A percentile compares a stretch with the other conserved stretches of the same genome.
These are phyloP conservation scores for Spheniscus mendiculus DNA, from an alignment of 2,113 vertebrate species.

Conservation along the genomic window DNA sequence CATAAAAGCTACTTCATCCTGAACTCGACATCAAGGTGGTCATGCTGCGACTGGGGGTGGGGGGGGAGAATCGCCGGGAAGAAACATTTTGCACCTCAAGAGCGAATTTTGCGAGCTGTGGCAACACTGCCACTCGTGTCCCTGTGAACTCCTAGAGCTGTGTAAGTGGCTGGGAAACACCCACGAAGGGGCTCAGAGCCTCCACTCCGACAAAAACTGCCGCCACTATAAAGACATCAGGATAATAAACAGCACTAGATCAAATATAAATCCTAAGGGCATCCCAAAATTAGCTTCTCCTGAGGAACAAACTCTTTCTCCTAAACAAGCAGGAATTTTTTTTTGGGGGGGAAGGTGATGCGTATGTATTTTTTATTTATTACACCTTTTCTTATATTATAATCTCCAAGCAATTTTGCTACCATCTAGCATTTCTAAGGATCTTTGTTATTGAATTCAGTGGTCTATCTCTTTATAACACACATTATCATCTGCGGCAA, in stretches of 20 bases:
- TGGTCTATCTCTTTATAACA: not conserved
- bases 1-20: not conserved
- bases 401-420: not conserved
- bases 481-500: not conserved
- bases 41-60: fast-evolving
- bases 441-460: not conserved
- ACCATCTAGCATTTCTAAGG: not conserved
- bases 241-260: not conserved
- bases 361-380: not conserved
- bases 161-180: fast-evolving
- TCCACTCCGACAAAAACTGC: not conserved
- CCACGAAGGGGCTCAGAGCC: not conserved
- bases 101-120: not conserved
- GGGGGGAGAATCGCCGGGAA: not conserved
- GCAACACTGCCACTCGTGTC: fast-evolving
- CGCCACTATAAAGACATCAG: not conserved
- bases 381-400: not conserved
- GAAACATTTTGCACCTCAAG: not conserved
- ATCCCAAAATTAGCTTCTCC: not conserved
- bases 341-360: not conserved
- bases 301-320: not conserved
- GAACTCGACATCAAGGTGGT: not conserved
- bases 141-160: not conserved
- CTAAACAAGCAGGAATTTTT: not conserved
- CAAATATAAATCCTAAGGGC: not conserved